These are phyloP conservation scores for Spea bombifrons DNA, from an alignment of 2,113 vertebrate genomes.

Conservation along the genomic window DNA sequence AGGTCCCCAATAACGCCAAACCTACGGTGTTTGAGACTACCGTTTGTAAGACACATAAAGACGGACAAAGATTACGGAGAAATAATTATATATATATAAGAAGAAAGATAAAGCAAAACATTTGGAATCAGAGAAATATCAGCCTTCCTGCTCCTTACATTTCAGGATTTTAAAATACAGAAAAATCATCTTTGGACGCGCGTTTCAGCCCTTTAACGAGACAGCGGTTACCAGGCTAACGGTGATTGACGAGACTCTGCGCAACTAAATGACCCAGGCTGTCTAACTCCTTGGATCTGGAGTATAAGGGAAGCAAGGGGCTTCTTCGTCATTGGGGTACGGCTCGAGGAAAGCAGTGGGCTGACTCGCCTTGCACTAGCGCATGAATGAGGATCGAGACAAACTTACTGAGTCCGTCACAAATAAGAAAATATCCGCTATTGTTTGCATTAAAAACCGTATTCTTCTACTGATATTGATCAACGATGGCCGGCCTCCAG, in stretches of 20 bases:
- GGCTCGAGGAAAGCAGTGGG: too few relatives aligned
- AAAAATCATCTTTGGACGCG: constrained; percentile 13
- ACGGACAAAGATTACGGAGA: constrained; percentile 55
- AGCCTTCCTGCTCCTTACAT: neutral
- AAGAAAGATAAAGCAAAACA: neutral
- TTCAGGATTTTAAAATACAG: neutral
- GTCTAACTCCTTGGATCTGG: neutral
- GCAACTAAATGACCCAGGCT: too few relatives aligned
- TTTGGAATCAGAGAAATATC: neutral
- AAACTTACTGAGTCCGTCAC: too few relatives aligned
- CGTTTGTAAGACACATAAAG: constrained; percentile 67
- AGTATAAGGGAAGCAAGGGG: too few relatives aligned
- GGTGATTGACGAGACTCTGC: neutral
- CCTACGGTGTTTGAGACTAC: constrained; percentile 66
- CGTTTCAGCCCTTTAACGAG: neutral
- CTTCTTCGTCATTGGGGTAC: too few relatives aligned
- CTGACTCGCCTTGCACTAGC: neutral
- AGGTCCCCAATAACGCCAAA: constrained; percentile 66
- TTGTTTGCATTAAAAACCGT: too few relatives aligned
- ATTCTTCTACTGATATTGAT: too few relatives aligned
- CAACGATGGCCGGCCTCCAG: too few relatives aligned
- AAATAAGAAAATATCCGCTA: too few relatives aligned
- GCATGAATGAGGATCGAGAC: too few relatives aligned
- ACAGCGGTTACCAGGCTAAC: neutral
- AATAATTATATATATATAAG: too few relatives aligned